Evolutionary conservation across 2,888 invertebrate species (phyloP), one percentile per base, ranked within the genome.

Genomic region (Ischnus inquisitorius): DNA sequence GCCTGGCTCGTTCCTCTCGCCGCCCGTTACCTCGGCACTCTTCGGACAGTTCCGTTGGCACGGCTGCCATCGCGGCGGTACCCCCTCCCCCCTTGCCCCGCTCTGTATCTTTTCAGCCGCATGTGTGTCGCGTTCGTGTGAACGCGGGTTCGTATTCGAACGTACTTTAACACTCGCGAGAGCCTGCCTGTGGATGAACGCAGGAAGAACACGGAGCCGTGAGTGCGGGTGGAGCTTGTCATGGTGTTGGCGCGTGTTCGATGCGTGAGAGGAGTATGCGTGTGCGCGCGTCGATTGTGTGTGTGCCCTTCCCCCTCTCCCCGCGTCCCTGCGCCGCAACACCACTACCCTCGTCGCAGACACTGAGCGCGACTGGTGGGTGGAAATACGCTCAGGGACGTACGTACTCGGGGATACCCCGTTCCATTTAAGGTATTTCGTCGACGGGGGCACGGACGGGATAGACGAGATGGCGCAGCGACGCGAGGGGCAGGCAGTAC

Each of bases 381-480:
- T 84, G 84, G 84, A 84, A 84, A 81, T 84, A 84, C 84, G 78
- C 54, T 84, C 84, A 84, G 84, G 84, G 75, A 64, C 84, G 84
- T 79, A 62, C 41, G 16, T 4, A 4, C 25, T 5, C 28, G 3
- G 12, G 19, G 19, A 16, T 8, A 43, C 62, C 46, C 19, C 25
- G 57, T 25, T 25, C 3, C 57, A 22, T 14, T 22, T 12, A 22
- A 25, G 57, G 57, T 22, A 22, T 8, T 25, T 5, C 2, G 51
- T 16, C 51, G 51, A 51, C 19, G 25, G 5, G 4, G 57, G 57
- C 25, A 19, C 14, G 25, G 22, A 3, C 1, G 25, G 25, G 25
- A 57, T n/a, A 6, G 60, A 60, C 60, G 60, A 28, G 60, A 28
- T 25, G 60, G 28, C n/a, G 25, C 1, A 25, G 60, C 60, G 60